Evolutionary conservation across 2,888 invertebrate genomes (phyloP), one percentile per base, ranked within the genome.

Genomic region (Smittia sp.): DNA sequence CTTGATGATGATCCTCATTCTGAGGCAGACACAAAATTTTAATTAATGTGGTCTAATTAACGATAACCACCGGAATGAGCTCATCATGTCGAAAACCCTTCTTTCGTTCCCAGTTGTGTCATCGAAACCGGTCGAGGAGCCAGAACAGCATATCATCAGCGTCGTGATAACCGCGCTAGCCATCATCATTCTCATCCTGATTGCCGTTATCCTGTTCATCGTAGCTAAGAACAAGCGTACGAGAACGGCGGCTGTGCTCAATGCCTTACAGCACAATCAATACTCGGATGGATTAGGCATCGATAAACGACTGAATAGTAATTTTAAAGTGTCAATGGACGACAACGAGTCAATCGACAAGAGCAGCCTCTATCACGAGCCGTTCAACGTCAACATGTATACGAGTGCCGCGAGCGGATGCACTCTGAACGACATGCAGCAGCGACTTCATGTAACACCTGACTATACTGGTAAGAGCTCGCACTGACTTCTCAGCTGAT

Each of bases 181-280:
- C 58, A 89, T 90, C 70, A 88, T 91, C 77, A 90, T 91, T 78
- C 83, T 91, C 76, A 84, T 91, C 78, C 85, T 90, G 74, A 85
- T 89, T 76, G 87, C 86, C 63, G 87, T 89, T 75, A 90, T 91
- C 80, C 84, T 87, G 76, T 86, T 90, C 81, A 89, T 91, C 81
- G 86, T 89, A 77, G 85, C 87, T 76, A 83, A 88, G 76, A 88
- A 88, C 80, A 86, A 88, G 77, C 84, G 86, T 70, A 80, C 80
- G 74, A 80, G 81, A 76, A 81, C 81, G 54, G 81, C 81, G 76
- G 82, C 82, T 77, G 82, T 81, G 67, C 78, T 82, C 75, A 81
- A 82, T 77, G 82, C 82, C 76, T 80, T 83, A 76, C 82, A 82
- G 77, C 81, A 82, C 76, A 83, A 82, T 77, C 82, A 81, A 78